A percentile compares a stretch with the other conserved stretches of the same genome.
Conservation (phyloP, 2,888 invertebrate genomes). For the Tenthredo amoena region DNA sequence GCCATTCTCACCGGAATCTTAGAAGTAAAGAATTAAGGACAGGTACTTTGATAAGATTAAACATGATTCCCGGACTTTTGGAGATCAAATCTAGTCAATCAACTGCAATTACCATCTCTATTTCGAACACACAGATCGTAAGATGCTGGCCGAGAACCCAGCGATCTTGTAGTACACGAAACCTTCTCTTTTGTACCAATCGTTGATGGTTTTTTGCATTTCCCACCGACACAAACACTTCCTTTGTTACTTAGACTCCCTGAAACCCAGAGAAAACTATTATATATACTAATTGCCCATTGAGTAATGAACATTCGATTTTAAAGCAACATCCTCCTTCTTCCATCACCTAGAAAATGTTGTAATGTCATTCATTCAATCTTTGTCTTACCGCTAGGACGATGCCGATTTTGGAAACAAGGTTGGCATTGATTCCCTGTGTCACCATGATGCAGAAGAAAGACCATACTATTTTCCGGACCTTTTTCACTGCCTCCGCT, state of each 20-base stretch:
- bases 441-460: constrained; percentile 64
- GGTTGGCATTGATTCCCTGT: constrained; percentile 57
- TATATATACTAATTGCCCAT: background rate
- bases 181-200: constrained; percentile 22
- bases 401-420: constrained; percentile 41
- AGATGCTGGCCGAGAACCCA: background rate
- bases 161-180: background rate
- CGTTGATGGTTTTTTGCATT: constrained; percentile 1
- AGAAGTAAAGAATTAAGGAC: background rate
- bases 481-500: constrained; percentile 46
- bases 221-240: constrained; percentile 23
- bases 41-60: background rate
- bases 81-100: background rate
- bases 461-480: constrained; percentile 58
- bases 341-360: background rate
- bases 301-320: background rate
- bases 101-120: constrained; percentile 21
- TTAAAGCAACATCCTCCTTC: background rate
- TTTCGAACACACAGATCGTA: background rate
- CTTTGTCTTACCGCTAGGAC: constrained; percentile 54
- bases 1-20: background rate
- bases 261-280: background rate
- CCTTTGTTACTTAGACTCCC: background rate
- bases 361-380: background rate
- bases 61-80: background rate